phyloP scores from a whole-genome alignment of 1,140 invertebrate genomes.

The Harpegnathos saltator region DNA sequence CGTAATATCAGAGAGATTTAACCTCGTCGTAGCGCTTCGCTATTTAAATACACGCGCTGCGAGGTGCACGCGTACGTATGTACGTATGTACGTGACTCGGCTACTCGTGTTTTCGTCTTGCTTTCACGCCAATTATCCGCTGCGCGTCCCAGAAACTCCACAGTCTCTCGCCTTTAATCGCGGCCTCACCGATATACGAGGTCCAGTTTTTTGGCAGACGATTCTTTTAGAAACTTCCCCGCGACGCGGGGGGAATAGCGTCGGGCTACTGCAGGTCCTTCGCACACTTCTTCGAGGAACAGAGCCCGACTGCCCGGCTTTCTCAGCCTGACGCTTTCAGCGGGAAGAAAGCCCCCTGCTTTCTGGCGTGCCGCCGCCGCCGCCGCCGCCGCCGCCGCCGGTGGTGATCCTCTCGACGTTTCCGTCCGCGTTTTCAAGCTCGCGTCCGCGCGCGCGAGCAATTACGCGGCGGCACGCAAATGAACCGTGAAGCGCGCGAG shows the following conservation, averaged over 20 bases:
- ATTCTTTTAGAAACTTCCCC: neutral
- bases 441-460: slow-evolving; percentile 23
- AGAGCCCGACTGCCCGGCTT: slow-evolving; percentile 43
- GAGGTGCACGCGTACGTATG: neutral
- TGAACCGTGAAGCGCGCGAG: slow-evolving; percentile 43
- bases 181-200: too few species aligned
- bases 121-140: slow-evolving; percentile 12
- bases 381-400: too few species aligned
- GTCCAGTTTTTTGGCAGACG: neutral
- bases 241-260: neutral
- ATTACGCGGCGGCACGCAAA: slow-evolving; percentile 56
- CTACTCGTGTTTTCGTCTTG: neutral
- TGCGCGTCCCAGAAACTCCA: neutral
- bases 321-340: slow-evolving; percentile 52
- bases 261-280: neutral
- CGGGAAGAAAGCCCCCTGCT: slow-evolving; percentile 53
- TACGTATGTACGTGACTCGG: neutral
- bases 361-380: too few species aligned
- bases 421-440: slow-evolving; percentile 66
- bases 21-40: neutral
- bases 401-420: slow-evolving; percentile 52
- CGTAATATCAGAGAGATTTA: slow-evolving; percentile 14
- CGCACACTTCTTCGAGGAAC: neutral
- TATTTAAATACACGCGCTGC: slow-evolving; percentile 3
- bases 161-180: neutral